Percentiles rank a stretch among this genome's conserved stretches.
Conservation (phyloP, 2,113 vertebrate species). For the Accipiter virgatus region DNA sequence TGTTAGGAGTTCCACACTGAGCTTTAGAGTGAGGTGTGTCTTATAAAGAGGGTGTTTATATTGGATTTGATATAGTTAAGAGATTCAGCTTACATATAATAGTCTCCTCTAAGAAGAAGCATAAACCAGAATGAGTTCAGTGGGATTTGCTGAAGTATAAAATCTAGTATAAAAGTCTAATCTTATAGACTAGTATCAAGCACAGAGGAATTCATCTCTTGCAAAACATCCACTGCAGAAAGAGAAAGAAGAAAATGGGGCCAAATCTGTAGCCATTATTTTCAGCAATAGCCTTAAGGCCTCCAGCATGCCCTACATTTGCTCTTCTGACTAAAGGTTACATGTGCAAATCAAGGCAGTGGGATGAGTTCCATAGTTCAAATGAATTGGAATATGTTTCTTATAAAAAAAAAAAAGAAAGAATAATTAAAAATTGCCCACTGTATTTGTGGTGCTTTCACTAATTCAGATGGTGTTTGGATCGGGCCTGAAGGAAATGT, state of each 20-base stretch:
- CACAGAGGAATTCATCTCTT: constrained; percentile 7
- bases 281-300: not conserved
- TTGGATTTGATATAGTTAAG: constrained; percentile 67
- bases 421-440: not conserved
- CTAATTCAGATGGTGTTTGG: not conserved
- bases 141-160: constrained; percentile 59
- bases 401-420: not conserved
- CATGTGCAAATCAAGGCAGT: not conserved
- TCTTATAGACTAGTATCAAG: constrained; percentile 53
- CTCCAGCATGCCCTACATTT: not conserved
- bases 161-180: constrained; percentile 47
- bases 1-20: constrained; percentile 24
- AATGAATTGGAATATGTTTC: not conserved
- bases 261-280: not conserved
- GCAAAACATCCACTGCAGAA: constrained; percentile 20
- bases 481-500: not conserved
- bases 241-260: not conserved
- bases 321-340: not conserved
- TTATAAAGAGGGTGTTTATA: constrained; percentile 67
- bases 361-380: not conserved
- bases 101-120: constrained; percentile 45
- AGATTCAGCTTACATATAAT: constrained; percentile 57
- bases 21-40: constrained; percentile 52
- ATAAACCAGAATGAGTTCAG: constrained; percentile 63
- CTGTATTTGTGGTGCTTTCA: not conserved